phyloP scores from a whole-genome alignment of 2,888 invertebrate genomes.

The Drosophila lacicola region DNA sequence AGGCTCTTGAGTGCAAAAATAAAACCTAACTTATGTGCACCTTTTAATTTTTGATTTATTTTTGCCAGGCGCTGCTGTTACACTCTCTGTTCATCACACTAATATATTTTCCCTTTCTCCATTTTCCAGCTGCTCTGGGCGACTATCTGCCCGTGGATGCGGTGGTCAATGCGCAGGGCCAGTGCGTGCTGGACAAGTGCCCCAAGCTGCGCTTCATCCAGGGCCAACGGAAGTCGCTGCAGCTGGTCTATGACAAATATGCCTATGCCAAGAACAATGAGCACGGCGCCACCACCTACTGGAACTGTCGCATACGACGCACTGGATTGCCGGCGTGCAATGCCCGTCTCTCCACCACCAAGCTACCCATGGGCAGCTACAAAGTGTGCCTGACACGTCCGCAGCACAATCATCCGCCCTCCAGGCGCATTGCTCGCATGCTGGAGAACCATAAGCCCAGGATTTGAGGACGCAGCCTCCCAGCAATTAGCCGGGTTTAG shows the following conservation, averaged over 20 bases:
- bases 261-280: slow-evolving; percentile 83
- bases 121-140: slow-evolving; percentile 6
- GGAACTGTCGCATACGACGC: slow-evolving; percentile 84
- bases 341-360: slow-evolving; percentile 80
- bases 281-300: slow-evolving; percentile 81
- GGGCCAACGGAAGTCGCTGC: slow-evolving; percentile 83
- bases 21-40: slow-evolving; percentile 16
- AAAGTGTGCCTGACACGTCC: slow-evolving; percentile 82
- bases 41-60: slow-evolving; percentile 13
- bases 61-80: slow-evolving; percentile 1
- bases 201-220: slow-evolving; percentile 75
- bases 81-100: not conserved
- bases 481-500: slow-evolving; percentile 33
- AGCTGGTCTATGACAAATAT: slow-evolving; percentile 81
- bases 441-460: slow-evolving; percentile 22
- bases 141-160: slow-evolving; percentile 27
- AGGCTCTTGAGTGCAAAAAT: slow-evolving; percentile 24
- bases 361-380: slow-evolving; percentile 77
- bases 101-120: slow-evolving; percentile 23
- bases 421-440: slow-evolving; percentile 73
- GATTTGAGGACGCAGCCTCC: too few species aligned
- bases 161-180: slow-evolving; percentile 31
- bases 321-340: slow-evolving; percentile 76
- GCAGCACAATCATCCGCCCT: slow-evolving; percentile 83
- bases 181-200: not conserved